Evolutionary conservation across 2,113 vertebrate species (phyloP), one percentile per base, ranked within the genome.

Genomic region (Barbus barbus): DNA sequence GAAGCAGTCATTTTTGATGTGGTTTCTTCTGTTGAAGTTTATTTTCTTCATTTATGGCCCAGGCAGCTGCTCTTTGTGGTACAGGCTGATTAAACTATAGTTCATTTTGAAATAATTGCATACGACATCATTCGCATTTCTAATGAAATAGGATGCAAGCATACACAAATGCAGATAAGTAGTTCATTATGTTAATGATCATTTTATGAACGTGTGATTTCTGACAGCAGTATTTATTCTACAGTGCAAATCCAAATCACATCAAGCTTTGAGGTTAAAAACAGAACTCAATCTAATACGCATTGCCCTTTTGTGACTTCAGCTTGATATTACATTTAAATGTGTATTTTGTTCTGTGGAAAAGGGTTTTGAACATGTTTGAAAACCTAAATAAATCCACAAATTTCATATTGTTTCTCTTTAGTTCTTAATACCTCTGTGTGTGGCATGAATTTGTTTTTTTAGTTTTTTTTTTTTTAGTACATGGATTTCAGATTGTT

Each of bases 331-430:
- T 46, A 38, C 58, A 44, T 61, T 48, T 83, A 71, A 26, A 83
- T 81, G 83, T 88, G 56, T 81, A 85, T 85, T 75, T 83, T 83
- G 82, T 77, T 84, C 31, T 77, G 69, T 87, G 84, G n/a, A 48
- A 63, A 79, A 83, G 20, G 26, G 72, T 26, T 82, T 82, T 56
- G 61, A 12, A 81, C 16, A 53, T 84, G 53, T 72, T 71, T 2
- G 12, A 56, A n/a, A 75, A 75, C 8, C 60, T 78, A 36, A 88
- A 88, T 88, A 88, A 88, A 86, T 85, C 73, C 38, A 79, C 72
- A 81, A 83, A 65, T 31, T 78, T 78, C 4, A 78, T 51, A 26
- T 53, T 1, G 1, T 73, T 63, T 16, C 41, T 44, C 14, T 73
- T 72, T 61, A 36, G 14, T 84, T 73, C 24, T 71, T 38, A 26